These are phyloP conservation scores for Ginglymostoma cirratum DNA, from an alignment of 2,113 vertebrate genomes.

Conservation along the genomic window DNA sequence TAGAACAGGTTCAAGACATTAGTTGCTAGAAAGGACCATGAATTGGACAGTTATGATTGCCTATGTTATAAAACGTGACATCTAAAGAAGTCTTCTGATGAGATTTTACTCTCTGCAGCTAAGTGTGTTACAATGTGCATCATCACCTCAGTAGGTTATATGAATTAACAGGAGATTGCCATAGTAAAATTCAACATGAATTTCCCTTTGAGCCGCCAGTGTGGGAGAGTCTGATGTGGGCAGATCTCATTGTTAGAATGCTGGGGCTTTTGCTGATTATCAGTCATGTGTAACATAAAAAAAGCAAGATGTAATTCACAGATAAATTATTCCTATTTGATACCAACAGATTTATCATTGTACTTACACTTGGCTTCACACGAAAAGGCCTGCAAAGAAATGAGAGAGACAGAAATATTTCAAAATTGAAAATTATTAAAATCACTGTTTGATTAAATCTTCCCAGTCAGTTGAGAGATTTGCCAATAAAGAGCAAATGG, in stretches of 20 bases:
- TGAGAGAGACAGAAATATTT: neutral
- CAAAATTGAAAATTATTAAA: neutral
- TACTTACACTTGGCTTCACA: conserved; percentile 3
- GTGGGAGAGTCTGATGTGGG: neutral
- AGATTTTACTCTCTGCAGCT: neutral
- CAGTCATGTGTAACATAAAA: neutral
- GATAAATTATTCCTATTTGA: neutral
- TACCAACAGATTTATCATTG: neutral
- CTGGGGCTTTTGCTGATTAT: neutral
- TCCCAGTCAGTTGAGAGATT: neutral
- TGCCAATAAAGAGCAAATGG: neutral
- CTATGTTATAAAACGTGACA: no score
- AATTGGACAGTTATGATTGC: no score
- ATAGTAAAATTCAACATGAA: neutral
- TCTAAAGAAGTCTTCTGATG: neutral
- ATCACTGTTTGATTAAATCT: neutral
- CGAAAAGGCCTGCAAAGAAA: neutral
- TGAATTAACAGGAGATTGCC: neutral
- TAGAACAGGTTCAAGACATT: no score
- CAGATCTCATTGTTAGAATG: neutral
- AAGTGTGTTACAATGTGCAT: neutral
- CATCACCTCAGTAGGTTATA: neutral
- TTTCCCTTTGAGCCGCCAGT: neutral
- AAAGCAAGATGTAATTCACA: neutral
- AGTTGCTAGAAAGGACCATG: no score